phyloP scores from a whole-genome alignment of 2,888 invertebrate species.

The Coenonympha glycerion region DNA sequence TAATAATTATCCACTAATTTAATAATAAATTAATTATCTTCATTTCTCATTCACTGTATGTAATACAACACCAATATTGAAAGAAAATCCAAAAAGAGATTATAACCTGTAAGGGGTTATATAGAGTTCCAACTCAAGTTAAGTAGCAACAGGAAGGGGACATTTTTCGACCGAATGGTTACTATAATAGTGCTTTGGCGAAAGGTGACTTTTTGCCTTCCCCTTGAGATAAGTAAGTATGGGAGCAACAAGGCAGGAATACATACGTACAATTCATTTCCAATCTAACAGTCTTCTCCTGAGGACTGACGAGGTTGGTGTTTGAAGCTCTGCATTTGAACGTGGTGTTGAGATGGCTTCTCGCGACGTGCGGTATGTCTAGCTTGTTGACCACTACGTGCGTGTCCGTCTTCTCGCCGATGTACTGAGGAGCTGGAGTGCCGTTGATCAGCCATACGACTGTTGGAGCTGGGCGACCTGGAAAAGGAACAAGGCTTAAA shows the following conservation, averaged over 20 bases:
- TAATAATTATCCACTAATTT: too few species aligned
- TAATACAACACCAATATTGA: too few species aligned
- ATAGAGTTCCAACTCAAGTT: too few species aligned
- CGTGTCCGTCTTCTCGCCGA: slow-evolving; percentile 80
- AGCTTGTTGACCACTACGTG: slow-evolving; percentile 87
- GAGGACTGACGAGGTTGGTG: slow-evolving; percentile 88
- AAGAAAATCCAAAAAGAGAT: too few species aligned
- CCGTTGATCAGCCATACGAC: slow-evolving; percentile 90
- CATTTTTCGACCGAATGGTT: too few species aligned
- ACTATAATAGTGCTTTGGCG: too few species aligned
- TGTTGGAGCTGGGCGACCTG: slow-evolving; percentile 89
- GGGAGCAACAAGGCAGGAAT: neutral
- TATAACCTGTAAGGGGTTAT: too few species aligned
- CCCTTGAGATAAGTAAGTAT: too few species aligned
- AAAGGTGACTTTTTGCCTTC: too few species aligned
- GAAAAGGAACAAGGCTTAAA: neutral
- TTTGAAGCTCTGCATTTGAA: slow-evolving; percentile 92
- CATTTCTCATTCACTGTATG: too few species aligned
- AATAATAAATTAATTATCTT: too few species aligned
- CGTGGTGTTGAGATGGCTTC: slow-evolving; percentile 87
- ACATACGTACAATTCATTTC: slow-evolving; percentile 82
- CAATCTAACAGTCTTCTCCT: slow-evolving; percentile 87
- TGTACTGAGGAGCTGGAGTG: slow-evolving; percentile 81
- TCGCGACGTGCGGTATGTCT: slow-evolving; percentile 82
- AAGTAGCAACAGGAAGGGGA: too few species aligned